Percentiles rank a stretch among this genome's conserved stretches.
Conservation (phyloP, 2,888 invertebrate species). For the Sycophila texana region DNA sequence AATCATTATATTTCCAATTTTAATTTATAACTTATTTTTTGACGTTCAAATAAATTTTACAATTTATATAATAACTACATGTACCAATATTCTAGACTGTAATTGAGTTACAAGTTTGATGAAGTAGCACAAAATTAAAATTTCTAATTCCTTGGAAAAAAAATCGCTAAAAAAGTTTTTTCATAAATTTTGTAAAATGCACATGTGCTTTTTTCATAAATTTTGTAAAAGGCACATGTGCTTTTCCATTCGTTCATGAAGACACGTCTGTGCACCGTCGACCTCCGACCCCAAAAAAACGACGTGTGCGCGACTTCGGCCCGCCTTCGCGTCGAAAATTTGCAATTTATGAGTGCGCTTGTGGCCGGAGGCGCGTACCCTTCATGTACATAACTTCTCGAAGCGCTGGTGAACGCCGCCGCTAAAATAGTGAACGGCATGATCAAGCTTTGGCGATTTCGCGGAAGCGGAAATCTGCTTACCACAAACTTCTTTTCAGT, state of each 20-base stretch:
- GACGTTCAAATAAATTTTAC: too few relatives aligned
- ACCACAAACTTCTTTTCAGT: background rate
- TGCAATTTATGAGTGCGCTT: constrained; percentile 25
- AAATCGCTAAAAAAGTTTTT: background rate
- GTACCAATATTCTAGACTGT: too few relatives aligned
- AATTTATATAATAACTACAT: too few relatives aligned
- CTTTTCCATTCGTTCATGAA: background rate
- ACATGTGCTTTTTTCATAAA: background rate
- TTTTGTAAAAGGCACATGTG: too few relatives aligned
- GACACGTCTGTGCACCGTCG: constrained; percentile 10
- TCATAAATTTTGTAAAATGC: too few relatives aligned
- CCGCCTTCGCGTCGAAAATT: constrained; percentile 2
- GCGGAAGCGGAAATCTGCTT: too few relatives aligned
- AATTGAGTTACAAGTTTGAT: too few relatives aligned
- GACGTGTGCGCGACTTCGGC: background rate
- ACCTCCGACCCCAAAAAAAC: constrained; percentile 38
- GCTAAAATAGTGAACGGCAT: constrained; percentile 5
- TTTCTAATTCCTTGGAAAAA: background rate
- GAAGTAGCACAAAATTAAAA: too few relatives aligned
- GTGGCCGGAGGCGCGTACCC: background rate
- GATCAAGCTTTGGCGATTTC: background rate
- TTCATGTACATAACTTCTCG: too few relatives aligned
- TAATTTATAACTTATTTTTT: too few relatives aligned
- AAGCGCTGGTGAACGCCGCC: background rate
- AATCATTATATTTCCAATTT: too few relatives aligned